Base-by-base conservation (phyloP, 2,888 invertebrate genomes). In the Thymelicus acteon region DNA sequence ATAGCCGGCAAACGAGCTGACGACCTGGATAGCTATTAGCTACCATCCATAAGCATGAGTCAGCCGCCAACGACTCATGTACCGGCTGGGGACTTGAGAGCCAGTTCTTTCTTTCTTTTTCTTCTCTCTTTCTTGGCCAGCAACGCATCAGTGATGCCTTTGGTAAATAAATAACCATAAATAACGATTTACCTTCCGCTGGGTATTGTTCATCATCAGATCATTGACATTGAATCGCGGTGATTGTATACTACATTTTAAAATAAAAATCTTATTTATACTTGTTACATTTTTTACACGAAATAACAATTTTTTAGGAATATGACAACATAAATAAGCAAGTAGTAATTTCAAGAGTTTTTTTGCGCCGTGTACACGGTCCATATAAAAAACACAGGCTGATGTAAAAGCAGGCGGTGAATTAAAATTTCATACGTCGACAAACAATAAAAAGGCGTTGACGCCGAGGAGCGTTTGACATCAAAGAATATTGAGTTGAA, bases 361-460 rank as follows among this genome's bases (percentile, higher is more conserved):
- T 31, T 57, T 57, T 31, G 57, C n/a, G 54, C 24, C 4, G 54
- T 54, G 24, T 57, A 57, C 31, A 57, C 13, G 57, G 13, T 37
- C 37, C 13, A 57, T 65, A n/a, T 47, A 19, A 2, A 15, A 57
- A 65, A 65, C 44, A 57, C 44, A 5, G 31, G 54, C 7, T 47
- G 57, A 31, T 65, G 47, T 44, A 49, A 48, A 65, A 40, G 57
- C 65, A 57, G 6, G 31, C 24, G 19, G 24, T 67, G 19, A 61
- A 61, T 67, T 40, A 67, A 67, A 67, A 67, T 60, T 67, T 67
- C 60, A 67, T 39, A 40, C 7, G 40, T 47, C 15, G 39, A 60
- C 60, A 60, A 40, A 40, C 40, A 44, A 44, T 52, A 67, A 49
- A 60, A 48, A 4, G 37, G 31, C n/a, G n/a, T 49, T 60, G 60